phyloP scores from a whole-genome alignment of 2,888 invertebrate genomes.

The Scrobipalpa atriplicella region DNA sequence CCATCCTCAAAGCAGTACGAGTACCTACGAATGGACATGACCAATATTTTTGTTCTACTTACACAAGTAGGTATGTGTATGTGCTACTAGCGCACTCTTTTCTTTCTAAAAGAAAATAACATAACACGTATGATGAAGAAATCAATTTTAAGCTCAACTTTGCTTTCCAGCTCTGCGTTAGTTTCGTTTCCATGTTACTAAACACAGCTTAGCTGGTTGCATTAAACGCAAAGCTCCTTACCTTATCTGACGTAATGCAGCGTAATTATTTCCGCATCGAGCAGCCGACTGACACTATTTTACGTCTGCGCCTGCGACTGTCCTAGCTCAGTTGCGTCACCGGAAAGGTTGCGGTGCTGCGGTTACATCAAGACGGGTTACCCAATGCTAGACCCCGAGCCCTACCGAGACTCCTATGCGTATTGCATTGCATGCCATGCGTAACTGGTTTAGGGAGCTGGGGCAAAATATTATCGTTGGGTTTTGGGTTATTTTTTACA shows the following conservation, averaged over 20 bases:
- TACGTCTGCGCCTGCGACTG: slow-evolving; percentile 31
- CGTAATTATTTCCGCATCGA: slow-evolving; percentile 68
- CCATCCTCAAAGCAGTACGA: no score
- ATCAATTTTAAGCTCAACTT: no score
- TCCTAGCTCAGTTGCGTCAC: slow-evolving; percentile 61
- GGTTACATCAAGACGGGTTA: slow-evolving; percentile 71
- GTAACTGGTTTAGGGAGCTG: neutral
- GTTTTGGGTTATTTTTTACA: no score
- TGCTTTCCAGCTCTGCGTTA: no score
- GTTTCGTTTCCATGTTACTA: no score
- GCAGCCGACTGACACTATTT: slow-evolving; percentile 60
- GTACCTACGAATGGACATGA: no score
- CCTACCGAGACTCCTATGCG: slow-evolving; percentile 14
- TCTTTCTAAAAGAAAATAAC: no score
- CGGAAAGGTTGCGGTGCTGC: slow-evolving; percentile 73
- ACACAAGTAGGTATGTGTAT: no score
- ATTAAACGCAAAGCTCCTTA: neutral
- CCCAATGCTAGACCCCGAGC: slow-evolving; percentile 48
- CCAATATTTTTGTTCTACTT: no score
- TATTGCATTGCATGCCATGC: no score
- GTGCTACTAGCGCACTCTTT: no score
- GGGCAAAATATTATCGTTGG: no score
- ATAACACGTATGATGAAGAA: neutral
- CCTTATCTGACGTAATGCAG: slow-evolving; percentile 56
- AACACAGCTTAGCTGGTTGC: neutral